Evolutionary conservation across 2,888 invertebrate genomes (phyloP).

Genomic region (Rotaria macrura): DNA sequence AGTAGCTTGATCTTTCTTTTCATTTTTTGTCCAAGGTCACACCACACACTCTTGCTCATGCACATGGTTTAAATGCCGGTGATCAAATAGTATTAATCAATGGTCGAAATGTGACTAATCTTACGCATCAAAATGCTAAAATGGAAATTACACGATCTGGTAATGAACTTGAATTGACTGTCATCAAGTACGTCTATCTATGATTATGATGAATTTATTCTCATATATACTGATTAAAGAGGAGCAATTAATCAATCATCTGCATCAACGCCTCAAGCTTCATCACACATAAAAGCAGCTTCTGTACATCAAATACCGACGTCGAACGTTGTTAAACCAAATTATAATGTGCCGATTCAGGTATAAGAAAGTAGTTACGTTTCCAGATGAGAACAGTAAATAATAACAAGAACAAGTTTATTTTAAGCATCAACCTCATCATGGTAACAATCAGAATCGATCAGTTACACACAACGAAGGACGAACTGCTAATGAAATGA

Average conservation of each 20-base stretch:
- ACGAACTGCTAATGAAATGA: conserved; percentile 7
- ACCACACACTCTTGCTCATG: conserved; percentile 40
- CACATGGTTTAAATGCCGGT: conserved; percentile 40
- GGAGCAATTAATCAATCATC: neutral
- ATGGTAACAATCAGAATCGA: conserved; percentile 76
- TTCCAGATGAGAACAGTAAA: too few relatives aligned
- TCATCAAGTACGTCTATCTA: conserved; percentile 32
- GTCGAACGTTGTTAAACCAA: neutral
- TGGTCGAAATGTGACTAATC: conserved; percentile 37
- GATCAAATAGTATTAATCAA: conserved; percentile 43
- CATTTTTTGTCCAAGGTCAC: conserved; percentile 38
- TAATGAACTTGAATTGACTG: conserved; percentile 43
- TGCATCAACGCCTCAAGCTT: neutral
- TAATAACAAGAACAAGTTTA: too few relatives aligned
- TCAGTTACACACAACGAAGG: conserved; percentile 68
- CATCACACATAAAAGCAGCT: neutral
- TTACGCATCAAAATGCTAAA: conserved; percentile 44
- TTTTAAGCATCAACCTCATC: conserved; percentile 51
- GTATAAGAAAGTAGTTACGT: too few relatives aligned
- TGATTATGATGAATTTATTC: conserved; percentile 22
- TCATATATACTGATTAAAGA: neutral
- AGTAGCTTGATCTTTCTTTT: neutral
- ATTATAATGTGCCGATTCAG: neutral
- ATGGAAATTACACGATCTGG: conserved; percentile 45
- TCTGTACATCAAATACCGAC: neutral